Evolutionary conservation across 2,888 invertebrate genomes (phyloP).

Genomic region (Ormyrus nitidulus): DNA sequence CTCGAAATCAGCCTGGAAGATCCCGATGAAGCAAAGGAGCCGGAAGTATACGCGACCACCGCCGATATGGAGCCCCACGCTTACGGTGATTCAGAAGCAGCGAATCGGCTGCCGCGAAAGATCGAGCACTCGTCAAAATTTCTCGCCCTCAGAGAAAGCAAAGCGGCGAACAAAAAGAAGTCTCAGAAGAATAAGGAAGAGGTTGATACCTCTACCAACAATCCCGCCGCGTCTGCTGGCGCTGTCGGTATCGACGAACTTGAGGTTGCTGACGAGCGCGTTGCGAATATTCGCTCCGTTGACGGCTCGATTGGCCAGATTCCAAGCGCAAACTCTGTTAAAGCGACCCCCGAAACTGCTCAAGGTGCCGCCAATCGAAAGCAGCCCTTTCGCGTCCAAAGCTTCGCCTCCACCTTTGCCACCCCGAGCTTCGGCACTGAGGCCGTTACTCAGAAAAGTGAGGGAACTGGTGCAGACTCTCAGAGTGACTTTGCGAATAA

Average conservation of each 20-base stretch:
- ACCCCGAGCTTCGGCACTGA: not conserved
- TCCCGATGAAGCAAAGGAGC: conserved; percentile 1
- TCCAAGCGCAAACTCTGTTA: not conserved
- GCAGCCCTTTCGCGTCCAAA: not conserved
- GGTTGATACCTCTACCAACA: not conserved
- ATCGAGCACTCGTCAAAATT: conserved; percentile 4
- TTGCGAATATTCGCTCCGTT: conserved; percentile 20
- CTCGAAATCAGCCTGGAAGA: not conserved
- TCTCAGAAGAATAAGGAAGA: not conserved
- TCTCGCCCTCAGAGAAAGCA: not conserved
- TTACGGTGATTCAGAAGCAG: not conserved
- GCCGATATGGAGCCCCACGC: not conserved
- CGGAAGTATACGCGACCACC: not conserved
- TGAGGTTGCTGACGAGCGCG: not conserved
- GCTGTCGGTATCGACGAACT: not conserved
- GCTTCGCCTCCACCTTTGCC: not conserved
- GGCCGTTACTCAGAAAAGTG: not conserved
- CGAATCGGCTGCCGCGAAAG: conserved; percentile 49
- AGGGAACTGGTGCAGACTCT: not conserved
- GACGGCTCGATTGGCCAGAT: not conserved
- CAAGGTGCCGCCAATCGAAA: not conserved
- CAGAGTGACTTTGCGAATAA: not conserved
- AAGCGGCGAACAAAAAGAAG: conserved; percentile 7
- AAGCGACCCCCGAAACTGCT: not conserved
- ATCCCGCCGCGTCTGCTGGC: not conserved